phyloP scores from a whole-genome alignment of 2,888 invertebrate genomes.

The Leucophenga maculata region DNA sequence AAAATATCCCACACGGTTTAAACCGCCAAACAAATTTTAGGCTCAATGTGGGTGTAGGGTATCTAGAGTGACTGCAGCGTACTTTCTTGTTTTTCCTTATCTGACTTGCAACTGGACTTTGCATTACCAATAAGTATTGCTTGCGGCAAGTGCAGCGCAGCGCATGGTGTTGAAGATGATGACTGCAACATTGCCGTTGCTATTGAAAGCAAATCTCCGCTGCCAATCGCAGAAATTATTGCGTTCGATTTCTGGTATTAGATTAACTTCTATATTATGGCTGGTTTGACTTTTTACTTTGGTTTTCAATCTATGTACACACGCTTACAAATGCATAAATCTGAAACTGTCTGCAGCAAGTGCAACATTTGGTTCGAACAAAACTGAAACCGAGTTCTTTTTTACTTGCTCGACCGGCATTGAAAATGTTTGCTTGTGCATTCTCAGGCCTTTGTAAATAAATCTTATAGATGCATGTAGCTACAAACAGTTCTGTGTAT shows the following conservation, averaged over 20 bases:
- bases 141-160: conserved; percentile 29
- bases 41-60: too few species aligned
- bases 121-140: neutral
- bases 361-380: neutral
- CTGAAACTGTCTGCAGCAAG: neutral
- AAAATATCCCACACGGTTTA: too few species aligned
- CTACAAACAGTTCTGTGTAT: too few species aligned
- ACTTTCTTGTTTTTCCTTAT: neutral
- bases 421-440: too few species aligned
- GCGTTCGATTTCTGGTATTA: conserved; percentile 69
- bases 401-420: too few species aligned
- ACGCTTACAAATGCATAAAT: neutral
- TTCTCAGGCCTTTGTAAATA: too few species aligned
- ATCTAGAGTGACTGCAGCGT: too few species aligned
- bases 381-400: too few species aligned
- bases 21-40: too few species aligned
- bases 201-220: conserved; percentile 53
- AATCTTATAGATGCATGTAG: too few species aligned
- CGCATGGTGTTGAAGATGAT: conserved; percentile 31
- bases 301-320: neutral
- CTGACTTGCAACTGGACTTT: neutral
- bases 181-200: neutral
- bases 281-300: neutral
- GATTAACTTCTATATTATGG: conserved; percentile 66
- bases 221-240: conserved; percentile 68